phyloP scores from a whole-genome alignment of 2,888 invertebrate species.

The Choreutis nemorana region DNA sequence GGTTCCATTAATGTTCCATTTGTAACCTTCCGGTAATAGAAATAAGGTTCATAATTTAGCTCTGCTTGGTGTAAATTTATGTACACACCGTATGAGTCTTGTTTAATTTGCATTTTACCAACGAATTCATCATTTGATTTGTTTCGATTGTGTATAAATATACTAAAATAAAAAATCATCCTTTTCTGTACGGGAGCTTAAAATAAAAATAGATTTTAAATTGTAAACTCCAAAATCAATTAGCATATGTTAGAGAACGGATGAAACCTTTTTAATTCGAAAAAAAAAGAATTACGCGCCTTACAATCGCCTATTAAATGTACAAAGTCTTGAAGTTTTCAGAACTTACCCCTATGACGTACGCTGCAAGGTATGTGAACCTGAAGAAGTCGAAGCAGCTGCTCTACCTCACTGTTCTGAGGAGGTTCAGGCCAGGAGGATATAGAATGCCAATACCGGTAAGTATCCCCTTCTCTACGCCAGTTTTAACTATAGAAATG shows the following conservation, averaged over 20 bases:
- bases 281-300: background rate
- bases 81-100: too few relatives aligned
- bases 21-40: too few relatives aligned
- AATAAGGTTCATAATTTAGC: too few relatives aligned
- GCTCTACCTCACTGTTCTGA: slow-evolving; percentile 49
- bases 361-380: slow-evolving; percentile 72
- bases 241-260: background rate
- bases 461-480: slow-evolving; percentile 6
- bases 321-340: too few relatives aligned
- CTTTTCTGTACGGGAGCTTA: background rate
- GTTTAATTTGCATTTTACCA: too few relatives aligned
- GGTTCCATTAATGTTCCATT: too few relatives aligned
- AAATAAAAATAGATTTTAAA: background rate
- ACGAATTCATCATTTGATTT: background rate
- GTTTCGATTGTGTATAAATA: background rate
- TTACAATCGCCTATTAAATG: too few relatives aligned
- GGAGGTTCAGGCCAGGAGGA: slow-evolving; percentile 40
- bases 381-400: slow-evolving; percentile 66
- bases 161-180: background rate
- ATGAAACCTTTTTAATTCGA: background rate
- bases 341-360: slow-evolving; percentile 76
- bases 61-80: too few relatives aligned
- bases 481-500: background rate
- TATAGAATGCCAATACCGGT: slow-evolving; percentile 59
- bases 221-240: background rate